phyloP scores from a whole-genome alignment of 2,888 invertebrate genomes.

The Fragum whitleyi region DNA sequence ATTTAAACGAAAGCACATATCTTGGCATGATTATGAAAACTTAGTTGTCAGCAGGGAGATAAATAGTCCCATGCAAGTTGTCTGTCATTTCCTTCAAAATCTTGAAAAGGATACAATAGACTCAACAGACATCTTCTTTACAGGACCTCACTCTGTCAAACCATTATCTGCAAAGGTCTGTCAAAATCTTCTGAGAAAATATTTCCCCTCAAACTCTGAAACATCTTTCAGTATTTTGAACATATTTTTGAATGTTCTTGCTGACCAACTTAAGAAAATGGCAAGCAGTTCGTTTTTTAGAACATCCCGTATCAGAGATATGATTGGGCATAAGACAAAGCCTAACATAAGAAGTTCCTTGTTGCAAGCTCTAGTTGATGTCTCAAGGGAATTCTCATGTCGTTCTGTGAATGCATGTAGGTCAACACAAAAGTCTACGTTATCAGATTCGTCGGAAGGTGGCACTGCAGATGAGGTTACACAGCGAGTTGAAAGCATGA shows the following conservation, averaged over 20 bases:
- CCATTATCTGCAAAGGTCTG: constrained; percentile 54
- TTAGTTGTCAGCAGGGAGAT: constrained; percentile 62
- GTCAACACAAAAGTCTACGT: constrained; percentile 34
- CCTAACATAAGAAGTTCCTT: constrained; percentile 43
- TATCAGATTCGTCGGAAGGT: too few relatives aligned
- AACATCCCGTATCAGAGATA: constrained; percentile 46
- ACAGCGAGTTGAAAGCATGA: constrained; percentile 68
- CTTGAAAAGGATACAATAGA: constrained; percentile 55
- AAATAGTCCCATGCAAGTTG: constrained; percentile 71
- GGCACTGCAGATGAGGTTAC: not conserved
- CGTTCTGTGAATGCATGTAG: constrained; percentile 49
- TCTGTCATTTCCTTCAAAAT: constrained; percentile 65
- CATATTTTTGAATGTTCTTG: constrained; percentile 68
- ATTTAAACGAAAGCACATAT: constrained; percentile 58
- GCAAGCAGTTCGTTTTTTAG: constrained; percentile 69
- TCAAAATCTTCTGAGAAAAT: constrained; percentile 47
- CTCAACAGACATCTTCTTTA: constrained; percentile 55
- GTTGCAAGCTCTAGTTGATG: constrained; percentile 48
- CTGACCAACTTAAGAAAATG: constrained; percentile 75
- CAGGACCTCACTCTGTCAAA: constrained; percentile 29
- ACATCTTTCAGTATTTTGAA: constrained; percentile 65
- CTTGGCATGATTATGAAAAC: constrained; percentile 57
- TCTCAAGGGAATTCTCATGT: constrained; percentile 53
- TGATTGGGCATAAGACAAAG: constrained; percentile 39
- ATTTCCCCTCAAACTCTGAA: constrained; percentile 40